Percentiles rank a stretch among this genome's conserved stretches.
Conservation (phyloP, 1,140 invertebrate genomes). For the Laupala kohalensis region DNA sequence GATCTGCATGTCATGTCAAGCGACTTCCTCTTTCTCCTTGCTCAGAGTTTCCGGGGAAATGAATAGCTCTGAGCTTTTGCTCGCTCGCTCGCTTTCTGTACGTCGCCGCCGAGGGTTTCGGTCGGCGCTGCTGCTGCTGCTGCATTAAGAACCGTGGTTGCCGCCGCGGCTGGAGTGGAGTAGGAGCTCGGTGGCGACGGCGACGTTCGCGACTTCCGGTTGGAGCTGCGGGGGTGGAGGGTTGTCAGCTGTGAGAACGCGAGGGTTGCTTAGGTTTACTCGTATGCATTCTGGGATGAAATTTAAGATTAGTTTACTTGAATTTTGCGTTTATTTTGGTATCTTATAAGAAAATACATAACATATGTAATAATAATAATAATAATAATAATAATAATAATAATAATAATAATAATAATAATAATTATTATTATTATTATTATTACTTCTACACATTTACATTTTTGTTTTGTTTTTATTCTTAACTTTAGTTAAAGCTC, state of each 20-base stretch:
- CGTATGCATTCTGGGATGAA: no score
- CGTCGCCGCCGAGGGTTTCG: not conserved
- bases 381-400: no score
- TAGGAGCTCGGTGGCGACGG: not conserved
- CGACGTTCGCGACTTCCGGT: not conserved
- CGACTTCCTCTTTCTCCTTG: not conserved
- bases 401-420: no score
- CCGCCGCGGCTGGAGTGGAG: no score
- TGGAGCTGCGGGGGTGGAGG: not conserved
- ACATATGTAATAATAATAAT: no score
- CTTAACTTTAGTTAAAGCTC: no score
- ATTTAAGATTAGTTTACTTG: no score
- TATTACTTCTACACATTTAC: no score
- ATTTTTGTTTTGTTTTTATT: no score
- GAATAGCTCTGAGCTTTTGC: conserved; percentile 7
- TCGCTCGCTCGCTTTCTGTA: not conserved
- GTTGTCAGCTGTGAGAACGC: not conserved
- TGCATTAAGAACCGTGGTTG: not conserved
- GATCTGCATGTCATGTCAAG: conserved; percentile 8
- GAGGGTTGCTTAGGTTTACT: not conserved
- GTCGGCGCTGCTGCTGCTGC: not conserved
- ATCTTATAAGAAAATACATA: no score
- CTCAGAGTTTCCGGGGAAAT: conserved; percentile 6
- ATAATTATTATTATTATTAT: no score
- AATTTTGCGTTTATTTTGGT: no score